Evolutionary conservation across 2,888 invertebrate genomes (phyloP), one percentile per base, ranked within the genome.

Genomic region (Andricus curvator): DNA sequence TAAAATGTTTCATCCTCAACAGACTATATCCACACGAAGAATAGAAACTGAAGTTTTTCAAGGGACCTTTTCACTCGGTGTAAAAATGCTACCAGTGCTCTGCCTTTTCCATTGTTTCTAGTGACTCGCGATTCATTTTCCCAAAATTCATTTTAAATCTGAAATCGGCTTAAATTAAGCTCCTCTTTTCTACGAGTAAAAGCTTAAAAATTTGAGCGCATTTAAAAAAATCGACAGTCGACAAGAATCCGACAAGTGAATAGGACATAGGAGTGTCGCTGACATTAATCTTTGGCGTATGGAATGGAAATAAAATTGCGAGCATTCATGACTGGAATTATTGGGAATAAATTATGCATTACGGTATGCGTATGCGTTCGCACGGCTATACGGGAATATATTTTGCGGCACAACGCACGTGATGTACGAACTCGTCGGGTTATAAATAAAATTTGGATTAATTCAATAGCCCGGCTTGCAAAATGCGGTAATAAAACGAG

Each of bases 301-400:
- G 25, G 3, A 70, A 70, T 70, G 51, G 48, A 70, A 70, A 70
- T 48, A 51, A 70, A 70, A 70, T 51, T 70, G 25, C 48, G 41
- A 70, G 29, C 29, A 11, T 48, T 51, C 70, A 70, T 70, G 51
- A 70, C 70, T 70, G 29, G 70, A 70, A 70, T 70, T 70, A 70
- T 70, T 70, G 70, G 48, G 70, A 70, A 70, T 70, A 70, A 70
- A 51, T 70, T 51, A 51, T 70, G 51, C 51, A 51, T 70, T 70
- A 48, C 17, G 15, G 68, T n/a, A 22, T 41, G 44, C 17, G 29
- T 44, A n/a, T 68, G 41, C 22, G 48, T 70, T 48, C 20, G 25
- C 25, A 48, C 20, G 20, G 6, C 44, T 22, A 70, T 70, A 25
- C 44, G 48, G 29, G 70, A 70, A 70, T 51, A 51, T 8, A 70